Conservation (phyloP, 2,113 vertebrate genomes). For the Callocephalon fimbriatum region DNA sequence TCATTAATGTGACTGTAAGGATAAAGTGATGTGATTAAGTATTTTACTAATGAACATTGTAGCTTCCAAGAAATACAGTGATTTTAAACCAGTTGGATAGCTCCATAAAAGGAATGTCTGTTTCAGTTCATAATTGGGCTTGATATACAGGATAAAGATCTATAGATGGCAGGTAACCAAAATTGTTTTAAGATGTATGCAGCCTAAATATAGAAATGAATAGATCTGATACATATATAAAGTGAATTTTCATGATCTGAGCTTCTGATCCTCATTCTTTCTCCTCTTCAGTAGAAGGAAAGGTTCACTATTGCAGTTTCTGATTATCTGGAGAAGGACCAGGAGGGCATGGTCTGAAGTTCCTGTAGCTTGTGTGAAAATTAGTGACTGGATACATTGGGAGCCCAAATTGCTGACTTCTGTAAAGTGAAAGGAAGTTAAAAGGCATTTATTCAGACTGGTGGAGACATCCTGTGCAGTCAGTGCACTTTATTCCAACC, state of each 20-base stretch:
- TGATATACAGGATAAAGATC: not conserved
- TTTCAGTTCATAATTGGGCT: not conserved
- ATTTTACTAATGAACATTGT: not conserved
- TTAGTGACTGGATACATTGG: not conserved
- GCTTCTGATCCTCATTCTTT: not conserved
- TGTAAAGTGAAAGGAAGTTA: not conserved
- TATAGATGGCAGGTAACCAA: not conserved
- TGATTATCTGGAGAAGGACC: not conserved
- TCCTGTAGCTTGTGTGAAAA: not conserved
- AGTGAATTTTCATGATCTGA: not conserved
- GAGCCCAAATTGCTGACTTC: not conserved
- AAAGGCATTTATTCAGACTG: not conserved
- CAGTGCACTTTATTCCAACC: not conserved
- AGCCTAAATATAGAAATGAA: not conserved
- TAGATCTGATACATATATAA: not conserved
- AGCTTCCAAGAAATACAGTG: not conserved
- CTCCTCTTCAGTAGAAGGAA: not conserved
- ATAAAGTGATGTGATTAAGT: not conserved
- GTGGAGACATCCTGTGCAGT: not conserved
- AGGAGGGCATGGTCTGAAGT: not conserved
- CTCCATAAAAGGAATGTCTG: not conserved
- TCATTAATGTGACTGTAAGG: not conserved
- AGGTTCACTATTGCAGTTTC: not conserved
- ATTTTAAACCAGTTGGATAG: not conserved
- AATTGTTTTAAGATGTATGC: not conserved